A percentile compares a stretch with the other conserved stretches of the same genome.
Evolutionary conservation across 2,888 invertebrate genomes (phyloP).

Genomic region (Tuberolachnus salignus): DNA sequence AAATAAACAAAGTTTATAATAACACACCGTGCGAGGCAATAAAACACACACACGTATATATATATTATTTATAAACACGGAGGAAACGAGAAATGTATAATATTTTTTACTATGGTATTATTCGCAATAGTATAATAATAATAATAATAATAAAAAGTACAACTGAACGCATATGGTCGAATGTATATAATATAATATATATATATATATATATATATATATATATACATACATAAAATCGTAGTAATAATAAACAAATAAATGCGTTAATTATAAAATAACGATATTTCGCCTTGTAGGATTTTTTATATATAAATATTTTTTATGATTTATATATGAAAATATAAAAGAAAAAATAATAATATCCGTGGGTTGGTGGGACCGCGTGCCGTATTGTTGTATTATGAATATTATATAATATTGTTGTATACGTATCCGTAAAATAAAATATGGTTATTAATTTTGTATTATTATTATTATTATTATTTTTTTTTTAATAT

Average conservation of each 20-base stretch:
- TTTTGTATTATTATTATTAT: background rate
- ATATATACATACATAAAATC: no score
- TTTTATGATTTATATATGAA: constrained; percentile 46
- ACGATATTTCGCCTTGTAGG: constrained; percentile 45
- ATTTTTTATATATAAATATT: constrained; percentile 28
- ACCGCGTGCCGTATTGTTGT: background rate
- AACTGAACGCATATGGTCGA: constrained; percentile 32
- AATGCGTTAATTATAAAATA: constrained; percentile 47
- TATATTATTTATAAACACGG: constrained; percentile 55
- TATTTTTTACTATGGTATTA: constrained; percentile 39
- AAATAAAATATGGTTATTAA: background rate
- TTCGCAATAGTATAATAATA: constrained; percentile 49
- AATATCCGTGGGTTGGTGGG: constrained; percentile 37
- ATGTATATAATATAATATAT: constrained; percentile 17
- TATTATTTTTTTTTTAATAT: no score
- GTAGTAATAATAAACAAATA: background rate
- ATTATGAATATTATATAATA: constrained; percentile 30
- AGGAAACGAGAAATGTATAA: constrained; percentile 41
- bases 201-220: no score
- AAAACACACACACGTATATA: constrained; percentile 27
- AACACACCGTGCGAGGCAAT: constrained; percentile 53
- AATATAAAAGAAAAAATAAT: constrained; percentile 34
- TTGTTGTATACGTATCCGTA: constrained; percentile 12
- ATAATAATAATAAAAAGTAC: constrained; percentile 13
- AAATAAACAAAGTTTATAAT: constrained; percentile 56